Evolutionary conservation across 2,888 invertebrate genomes (phyloP).

Genomic region (Sussaba pulchella): DNA sequence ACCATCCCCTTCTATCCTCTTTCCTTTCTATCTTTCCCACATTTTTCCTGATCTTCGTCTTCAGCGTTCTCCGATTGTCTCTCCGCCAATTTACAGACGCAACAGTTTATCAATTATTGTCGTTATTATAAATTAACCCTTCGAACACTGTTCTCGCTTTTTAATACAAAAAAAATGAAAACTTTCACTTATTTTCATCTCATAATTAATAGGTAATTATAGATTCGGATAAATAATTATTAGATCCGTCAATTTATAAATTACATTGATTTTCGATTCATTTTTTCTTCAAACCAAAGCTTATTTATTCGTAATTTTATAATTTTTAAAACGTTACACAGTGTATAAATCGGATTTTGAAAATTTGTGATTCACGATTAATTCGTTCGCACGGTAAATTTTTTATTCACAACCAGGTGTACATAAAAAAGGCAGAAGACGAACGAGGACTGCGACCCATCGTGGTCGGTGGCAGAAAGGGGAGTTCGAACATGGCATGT

Average conservation of each 20-base stretch:
- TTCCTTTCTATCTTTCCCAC: slow-evolving; percentile 33
- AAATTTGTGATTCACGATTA: not conserved
- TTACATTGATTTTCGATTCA: too few relatives aligned
- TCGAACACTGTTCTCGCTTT: too few relatives aligned
- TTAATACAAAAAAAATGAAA: too few relatives aligned
- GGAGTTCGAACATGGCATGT: slow-evolving; percentile 79
- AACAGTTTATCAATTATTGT: slow-evolving; percentile 80
- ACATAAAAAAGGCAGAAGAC: slow-evolving; percentile 1
- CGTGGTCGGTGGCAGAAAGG: slow-evolving; percentile 67
- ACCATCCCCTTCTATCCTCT: slow-evolving; percentile 66
- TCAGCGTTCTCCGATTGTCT: slow-evolving; percentile 2
- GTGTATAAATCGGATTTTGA: too few relatives aligned
- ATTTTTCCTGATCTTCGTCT: slow-evolving; percentile 26
- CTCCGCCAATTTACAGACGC: slow-evolving; percentile 59
- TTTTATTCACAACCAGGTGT: not conserved
- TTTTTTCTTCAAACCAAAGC: too few relatives aligned
- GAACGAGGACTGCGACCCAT: slow-evolving; percentile 33
- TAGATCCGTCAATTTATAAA: too few relatives aligned
- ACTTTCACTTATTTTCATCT: not conserved
- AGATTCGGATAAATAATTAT: too few relatives aligned
- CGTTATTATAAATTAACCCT: slow-evolving; percentile 82
- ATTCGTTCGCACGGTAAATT: not conserved
- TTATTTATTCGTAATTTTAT: too few relatives aligned
- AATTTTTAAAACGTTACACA: too few relatives aligned
- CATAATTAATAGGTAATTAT: too few relatives aligned